Conservation (phyloP, 2,888 invertebrate genomes). For the Aproaerema taeniolella region DNA sequence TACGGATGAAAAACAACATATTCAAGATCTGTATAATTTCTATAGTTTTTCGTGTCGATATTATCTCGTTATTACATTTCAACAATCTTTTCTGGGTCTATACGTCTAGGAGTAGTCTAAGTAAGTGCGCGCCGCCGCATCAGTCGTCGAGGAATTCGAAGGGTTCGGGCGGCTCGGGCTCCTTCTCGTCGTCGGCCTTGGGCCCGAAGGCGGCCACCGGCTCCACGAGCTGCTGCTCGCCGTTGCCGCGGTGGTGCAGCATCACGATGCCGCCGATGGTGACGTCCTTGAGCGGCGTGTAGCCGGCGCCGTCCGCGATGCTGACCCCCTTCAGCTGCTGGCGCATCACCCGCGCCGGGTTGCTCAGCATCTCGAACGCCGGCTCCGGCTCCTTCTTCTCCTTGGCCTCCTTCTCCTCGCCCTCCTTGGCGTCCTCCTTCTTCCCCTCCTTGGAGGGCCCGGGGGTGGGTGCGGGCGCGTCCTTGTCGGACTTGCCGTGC, state of each 20-base stretch:
- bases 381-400: slow-evolving; percentile 93
- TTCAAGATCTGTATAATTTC: too few relatives aligned
- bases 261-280: slow-evolving; percentile 97
- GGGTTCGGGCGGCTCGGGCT: slow-evolving; percentile 98
- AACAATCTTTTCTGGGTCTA: not conserved
- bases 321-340: slow-evolving; percentile 90
- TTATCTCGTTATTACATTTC: not conserved
- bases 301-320: slow-evolving; percentile 88
- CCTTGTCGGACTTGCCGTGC: slow-evolving; percentile 68
- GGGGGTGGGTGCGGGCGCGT: slow-evolving; percentile 27
- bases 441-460: slow-evolving; percentile 68
- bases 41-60: too few relatives aligned
- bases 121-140: slow-evolving; percentile 27
- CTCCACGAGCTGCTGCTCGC: slow-evolving; percentile 92
- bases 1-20: too few relatives aligned
- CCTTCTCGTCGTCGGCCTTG: slow-evolving; percentile 95
- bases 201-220: slow-evolving; percentile 94
- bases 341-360: slow-evolving; percentile 96
- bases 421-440: slow-evolving; percentile 70
- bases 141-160: slow-evolving; percentile 96
- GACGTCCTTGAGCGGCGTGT: slow-evolving; percentile 92
- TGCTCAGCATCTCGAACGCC: slow-evolving; percentile 91
- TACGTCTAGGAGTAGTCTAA: not conserved
- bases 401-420: slow-evolving; percentile 59
- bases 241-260: slow-evolving; percentile 90